Percentiles rank a stretch among this genome's conserved stretches.
These are phyloP conservation scores for Mimachlamys varia DNA, from an alignment of 2,888 invertebrate species.

Conservation along the genomic window DNA sequence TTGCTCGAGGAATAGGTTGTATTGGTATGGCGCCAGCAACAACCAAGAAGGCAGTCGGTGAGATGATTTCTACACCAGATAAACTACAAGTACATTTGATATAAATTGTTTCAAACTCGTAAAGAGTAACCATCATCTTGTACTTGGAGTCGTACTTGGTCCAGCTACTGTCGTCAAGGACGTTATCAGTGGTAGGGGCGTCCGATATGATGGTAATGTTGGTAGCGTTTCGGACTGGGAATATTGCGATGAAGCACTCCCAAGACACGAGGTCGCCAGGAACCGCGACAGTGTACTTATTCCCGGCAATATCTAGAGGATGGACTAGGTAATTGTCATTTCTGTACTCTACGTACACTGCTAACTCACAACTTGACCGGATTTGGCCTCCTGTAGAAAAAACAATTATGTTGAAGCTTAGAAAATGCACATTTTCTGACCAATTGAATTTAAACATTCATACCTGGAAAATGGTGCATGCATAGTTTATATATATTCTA, in stretches of 20 bases:
- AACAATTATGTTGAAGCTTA: no score
- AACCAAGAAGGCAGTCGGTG: background rate
- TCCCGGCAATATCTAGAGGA: background rate
- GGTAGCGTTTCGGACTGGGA: background rate
- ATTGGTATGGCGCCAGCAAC: background rate
- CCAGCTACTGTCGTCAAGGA: background rate
- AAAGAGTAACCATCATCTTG: background rate
- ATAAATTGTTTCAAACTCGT: constrained; percentile 15
- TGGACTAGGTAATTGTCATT: background rate
- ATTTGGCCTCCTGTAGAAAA: background rate
- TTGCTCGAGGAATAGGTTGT: background rate
- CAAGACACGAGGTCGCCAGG: background rate
- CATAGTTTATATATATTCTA: no score
- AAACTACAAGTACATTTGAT: background rate
- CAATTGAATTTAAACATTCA: no score
- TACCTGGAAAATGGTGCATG: no score
- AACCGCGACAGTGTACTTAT: background rate
- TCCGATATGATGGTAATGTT: background rate
- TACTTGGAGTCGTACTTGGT: background rate
- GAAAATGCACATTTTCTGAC: no score
- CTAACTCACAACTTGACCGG: background rate
- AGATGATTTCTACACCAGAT: background rate
- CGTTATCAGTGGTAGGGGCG: background rate
- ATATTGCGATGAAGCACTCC: background rate
- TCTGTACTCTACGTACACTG: background rate